These are phyloP conservation scores for Motacilla alba DNA, from an alignment of 2,113 vertebrate genomes.

Conservation along the genomic window DNA sequence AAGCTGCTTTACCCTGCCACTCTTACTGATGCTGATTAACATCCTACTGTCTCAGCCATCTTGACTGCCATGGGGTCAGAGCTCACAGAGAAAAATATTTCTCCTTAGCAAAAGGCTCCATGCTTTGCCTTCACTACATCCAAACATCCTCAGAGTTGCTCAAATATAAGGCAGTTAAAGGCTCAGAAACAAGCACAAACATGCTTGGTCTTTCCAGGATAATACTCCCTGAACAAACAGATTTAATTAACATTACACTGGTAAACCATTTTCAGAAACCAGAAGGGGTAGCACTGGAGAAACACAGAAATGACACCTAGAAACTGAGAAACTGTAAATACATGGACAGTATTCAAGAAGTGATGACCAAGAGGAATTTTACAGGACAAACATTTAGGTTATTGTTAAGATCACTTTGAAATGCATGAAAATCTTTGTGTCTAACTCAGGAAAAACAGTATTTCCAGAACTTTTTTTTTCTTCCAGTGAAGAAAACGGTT, in stretches of 20 bases:
- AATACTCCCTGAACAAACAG: background rate
- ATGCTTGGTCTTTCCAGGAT: background rate
- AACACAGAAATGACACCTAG: background rate
- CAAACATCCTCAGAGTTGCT: background rate
- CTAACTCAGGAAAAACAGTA: background rate
- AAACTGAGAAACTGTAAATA: background rate
- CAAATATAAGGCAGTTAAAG: background rate
- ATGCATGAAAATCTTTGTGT: background rate
- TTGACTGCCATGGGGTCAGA: background rate
- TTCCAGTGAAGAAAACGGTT: background rate
- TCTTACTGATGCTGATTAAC: background rate
- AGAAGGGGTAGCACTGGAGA: background rate
- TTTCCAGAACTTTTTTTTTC: background rate
- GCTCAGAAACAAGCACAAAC: background rate
- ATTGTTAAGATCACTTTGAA: background rate
- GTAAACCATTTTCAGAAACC: background rate
- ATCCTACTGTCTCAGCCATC: background rate
- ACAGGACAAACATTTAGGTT: background rate
- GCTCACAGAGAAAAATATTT: background rate
- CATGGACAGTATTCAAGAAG: background rate
- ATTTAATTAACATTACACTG: fast-evolving
- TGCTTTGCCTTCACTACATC: background rate
- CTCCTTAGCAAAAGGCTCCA: background rate
- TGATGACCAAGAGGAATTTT: background rate
- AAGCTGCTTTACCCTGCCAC: background rate